Evolutionary conservation across 2,888 invertebrate genomes (phyloP), one percentile per base, ranked within the genome.

Genomic region (Branchellion lobata): DNA sequence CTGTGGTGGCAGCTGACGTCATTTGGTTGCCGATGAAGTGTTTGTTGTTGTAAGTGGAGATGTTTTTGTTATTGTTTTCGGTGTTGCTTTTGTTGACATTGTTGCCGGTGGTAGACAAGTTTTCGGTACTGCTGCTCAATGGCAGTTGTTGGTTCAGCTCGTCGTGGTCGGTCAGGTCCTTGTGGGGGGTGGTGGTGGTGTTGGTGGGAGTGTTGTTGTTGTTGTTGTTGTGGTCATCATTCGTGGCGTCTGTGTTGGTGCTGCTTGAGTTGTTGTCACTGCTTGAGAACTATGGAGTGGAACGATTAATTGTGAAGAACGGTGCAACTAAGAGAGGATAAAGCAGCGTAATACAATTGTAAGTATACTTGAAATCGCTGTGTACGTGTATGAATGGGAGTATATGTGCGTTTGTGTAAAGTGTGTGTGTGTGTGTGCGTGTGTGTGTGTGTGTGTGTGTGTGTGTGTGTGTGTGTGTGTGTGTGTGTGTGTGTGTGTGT

Each of bases 151-250:
- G n/a, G n/a, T n/a, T n/a, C n/a, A n/a, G n/a, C n/a, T 57, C 21
- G 61, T 57, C 21, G 61, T 14, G 24, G 24, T 57, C 21, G 5
- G 75, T 24, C 36, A 36, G 18, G 73, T 40, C 36, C 24, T 18
- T n/a, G 24, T n/a, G 5, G 61, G 8, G 5, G 3, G 5, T 57
- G 5, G 21, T n/a, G 51, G 18, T 53, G 27, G 21, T 53, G 53
- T 27, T 75, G 75, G 1, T 53, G 51, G 1, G 0, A 33, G 29
- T 71, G 3, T 3, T 3, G 72, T 36, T 72, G 72, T 18, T 73
- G 73, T 73, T 73, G 34, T 33, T 73, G 40, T 73, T 33, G 73
- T 36, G 31, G 73, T 73, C 40, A 1, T 27, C 47, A 18, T 33
- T 36, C 2, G 36, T 36, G 1, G 53, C 29, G 27, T 51, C 33